Conservation (phyloP, 2,113 vertebrate genomes). For the Forbesichthys agassizii region DNA sequence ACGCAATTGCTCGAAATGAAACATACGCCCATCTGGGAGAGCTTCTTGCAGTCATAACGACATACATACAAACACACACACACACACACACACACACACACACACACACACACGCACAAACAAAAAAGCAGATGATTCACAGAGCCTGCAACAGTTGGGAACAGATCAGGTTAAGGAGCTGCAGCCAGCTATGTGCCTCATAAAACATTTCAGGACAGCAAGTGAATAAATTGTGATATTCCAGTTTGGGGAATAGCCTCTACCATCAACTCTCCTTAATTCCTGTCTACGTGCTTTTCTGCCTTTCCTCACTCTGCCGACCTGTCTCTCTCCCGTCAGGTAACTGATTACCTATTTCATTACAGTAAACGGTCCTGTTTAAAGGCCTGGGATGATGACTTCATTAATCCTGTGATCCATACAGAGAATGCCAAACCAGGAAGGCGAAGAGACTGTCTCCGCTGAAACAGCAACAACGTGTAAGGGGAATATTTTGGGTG, state of each 20-base stretch:
- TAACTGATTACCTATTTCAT: slow-evolving; percentile 44
- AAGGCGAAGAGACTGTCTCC: slow-evolving; percentile 37
- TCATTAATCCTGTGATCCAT: slow-evolving; percentile 35
- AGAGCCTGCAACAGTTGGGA: slow-evolving; percentile 16
- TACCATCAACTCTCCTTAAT: not conserved
- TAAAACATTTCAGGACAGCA: slow-evolving; percentile 48
- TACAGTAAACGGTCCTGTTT: slow-evolving; percentile 25
- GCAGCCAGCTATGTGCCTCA: slow-evolving; percentile 41
- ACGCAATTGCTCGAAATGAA: slow-evolving; percentile 2
- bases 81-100: not conserved
- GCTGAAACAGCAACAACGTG: slow-evolving; percentile 50
- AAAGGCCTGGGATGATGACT: slow-evolving; percentile 38
- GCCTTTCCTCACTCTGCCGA: not conserved
- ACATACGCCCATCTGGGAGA: not conserved
- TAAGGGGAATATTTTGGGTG: slow-evolving; percentile 41
- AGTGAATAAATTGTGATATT: slow-evolving; percentile 36
- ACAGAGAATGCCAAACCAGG: slow-evolving; percentile 29
- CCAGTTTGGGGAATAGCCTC: slow-evolving; percentile 22
- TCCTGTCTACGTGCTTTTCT: not conserved
- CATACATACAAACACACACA: not conserved
- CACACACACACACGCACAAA: not conserved
- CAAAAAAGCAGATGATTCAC: not conserved
- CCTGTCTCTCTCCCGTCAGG: slow-evolving; percentile 10
- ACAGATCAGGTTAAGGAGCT: slow-evolving; percentile 11
- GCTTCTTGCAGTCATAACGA: not conserved